Evolutionary conservation across 2,113 vertebrate species (phyloP).

Genomic region (Bos javanicus): DNA sequence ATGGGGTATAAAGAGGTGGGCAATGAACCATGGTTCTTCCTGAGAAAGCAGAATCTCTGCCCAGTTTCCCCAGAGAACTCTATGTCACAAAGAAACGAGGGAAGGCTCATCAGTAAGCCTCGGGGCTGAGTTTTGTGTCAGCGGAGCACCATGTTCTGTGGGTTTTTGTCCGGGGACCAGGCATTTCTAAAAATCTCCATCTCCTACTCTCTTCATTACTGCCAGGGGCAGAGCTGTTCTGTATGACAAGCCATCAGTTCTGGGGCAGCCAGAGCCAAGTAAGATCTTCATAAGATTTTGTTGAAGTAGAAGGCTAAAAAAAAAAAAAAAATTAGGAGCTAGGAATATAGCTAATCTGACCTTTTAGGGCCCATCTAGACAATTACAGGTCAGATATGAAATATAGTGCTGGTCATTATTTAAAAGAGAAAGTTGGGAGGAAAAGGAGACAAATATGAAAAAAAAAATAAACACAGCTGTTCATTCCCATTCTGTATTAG

Average conservation of each 20-base stretch:
- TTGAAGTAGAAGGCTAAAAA: not conserved
- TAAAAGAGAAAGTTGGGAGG: not conserved
- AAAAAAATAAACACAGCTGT: not conserved
- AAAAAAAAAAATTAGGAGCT: not conserved
- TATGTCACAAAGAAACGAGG: not conserved
- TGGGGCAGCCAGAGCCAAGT: not conserved
- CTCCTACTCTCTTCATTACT: not conserved
- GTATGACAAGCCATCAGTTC: not conserved
- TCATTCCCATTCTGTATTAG: not conserved
- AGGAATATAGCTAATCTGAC: not conserved
- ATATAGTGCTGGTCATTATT: not conserved
- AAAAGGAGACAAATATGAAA: not conserved
- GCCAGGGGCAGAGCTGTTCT: not conserved
- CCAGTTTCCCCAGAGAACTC: not conserved
- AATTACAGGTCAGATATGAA: not conserved
- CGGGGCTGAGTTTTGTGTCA: not conserved
- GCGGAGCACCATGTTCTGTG: not conserved
- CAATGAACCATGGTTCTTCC: not conserved
- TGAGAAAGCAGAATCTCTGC: not conserved
- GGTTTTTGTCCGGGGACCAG: not conserved
- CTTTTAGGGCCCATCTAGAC: not conserved
- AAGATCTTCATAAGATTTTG: not conserved
- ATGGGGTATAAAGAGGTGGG: not conserved
- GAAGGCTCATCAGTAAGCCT: not conserved
- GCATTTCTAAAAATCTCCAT: not conserved